Percentiles rank a stretch among this genome's conserved stretches.
Evolutionary conservation across 2,888 invertebrate species (phyloP).

Genomic region (Drosophila algonquin): DNA sequence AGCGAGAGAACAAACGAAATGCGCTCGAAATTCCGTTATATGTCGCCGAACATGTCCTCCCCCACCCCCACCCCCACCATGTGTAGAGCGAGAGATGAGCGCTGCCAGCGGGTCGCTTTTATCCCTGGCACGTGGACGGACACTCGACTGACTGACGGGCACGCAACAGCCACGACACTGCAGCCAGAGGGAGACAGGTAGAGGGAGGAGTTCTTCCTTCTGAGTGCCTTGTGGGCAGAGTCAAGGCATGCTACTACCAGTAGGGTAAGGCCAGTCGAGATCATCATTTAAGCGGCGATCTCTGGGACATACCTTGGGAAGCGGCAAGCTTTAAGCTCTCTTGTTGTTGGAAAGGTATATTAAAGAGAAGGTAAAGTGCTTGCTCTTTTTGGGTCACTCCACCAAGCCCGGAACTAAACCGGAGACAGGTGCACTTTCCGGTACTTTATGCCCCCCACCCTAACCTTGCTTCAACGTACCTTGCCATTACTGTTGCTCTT

Average conservation of each 20-base stretch:
- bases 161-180: constrained; percentile 29
- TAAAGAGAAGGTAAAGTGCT: neutral
- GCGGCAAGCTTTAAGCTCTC: constrained; percentile 52
- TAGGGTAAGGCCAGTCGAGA: no score
- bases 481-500: constrained; percentile 6
- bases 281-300: no score
- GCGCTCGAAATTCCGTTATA: constrained; percentile 26
- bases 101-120: constrained; percentile 52
- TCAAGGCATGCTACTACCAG: neutral
- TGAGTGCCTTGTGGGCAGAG: neutral
- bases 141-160: constrained; percentile 14
- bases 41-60: constrained; percentile 11
- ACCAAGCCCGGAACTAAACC: no score
- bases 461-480: neutral
- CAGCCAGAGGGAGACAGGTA: constrained; percentile 6
- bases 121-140: constrained; percentile 48
- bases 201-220: constrained; percentile 3
- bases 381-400: no score
- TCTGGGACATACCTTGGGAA: constrained; percentile 26
- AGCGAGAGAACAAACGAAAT: neutral
- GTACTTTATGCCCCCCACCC: neutral
- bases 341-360: neutral
- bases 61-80: neutral
- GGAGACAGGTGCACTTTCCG: no score
- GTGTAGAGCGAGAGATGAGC: constrained; percentile 21